Evolutionary conservation across 2,113 vertebrate species (phyloP).

Genomic region (Chrysemys picta): DNA sequence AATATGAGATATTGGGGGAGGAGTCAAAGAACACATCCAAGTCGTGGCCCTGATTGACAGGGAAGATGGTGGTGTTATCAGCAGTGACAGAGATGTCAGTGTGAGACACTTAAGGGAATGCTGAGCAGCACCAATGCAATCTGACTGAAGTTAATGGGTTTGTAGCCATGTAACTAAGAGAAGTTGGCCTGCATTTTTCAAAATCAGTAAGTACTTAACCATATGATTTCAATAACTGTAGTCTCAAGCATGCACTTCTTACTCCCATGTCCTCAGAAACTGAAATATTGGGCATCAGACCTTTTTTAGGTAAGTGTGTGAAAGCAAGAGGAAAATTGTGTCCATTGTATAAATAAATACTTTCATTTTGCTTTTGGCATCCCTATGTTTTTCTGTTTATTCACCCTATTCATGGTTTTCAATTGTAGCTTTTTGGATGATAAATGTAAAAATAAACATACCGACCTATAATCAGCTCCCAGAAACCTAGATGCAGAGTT

Average conservation of each 20-base stretch:
- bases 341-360: neutral
- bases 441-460: neutral
- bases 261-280: neutral
- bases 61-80: constrained; percentile 27
- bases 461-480: neutral
- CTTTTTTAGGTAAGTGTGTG: neutral
- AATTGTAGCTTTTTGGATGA: neutral
- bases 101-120: neutral
- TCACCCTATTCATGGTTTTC: neutral
- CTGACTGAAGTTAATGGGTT: constrained; percentile 36
- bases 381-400: neutral
- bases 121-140: constrained; percentile 43
- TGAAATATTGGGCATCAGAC: neutral
- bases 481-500: neutral
- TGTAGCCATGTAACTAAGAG: neutral
- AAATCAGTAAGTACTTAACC: neutral
- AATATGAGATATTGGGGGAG: neutral
- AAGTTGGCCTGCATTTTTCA: neutral
- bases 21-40: neutral
- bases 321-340: neutral
- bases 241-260: neutral
- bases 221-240: constrained; percentile 5
- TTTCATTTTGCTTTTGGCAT: neutral
- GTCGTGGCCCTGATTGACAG: neutral
- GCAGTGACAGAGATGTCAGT: neutral